These are phyloP conservation scores for Clupea harengus DNA, from an alignment of 2,113 vertebrate species.

Conservation along the genomic window DNA sequence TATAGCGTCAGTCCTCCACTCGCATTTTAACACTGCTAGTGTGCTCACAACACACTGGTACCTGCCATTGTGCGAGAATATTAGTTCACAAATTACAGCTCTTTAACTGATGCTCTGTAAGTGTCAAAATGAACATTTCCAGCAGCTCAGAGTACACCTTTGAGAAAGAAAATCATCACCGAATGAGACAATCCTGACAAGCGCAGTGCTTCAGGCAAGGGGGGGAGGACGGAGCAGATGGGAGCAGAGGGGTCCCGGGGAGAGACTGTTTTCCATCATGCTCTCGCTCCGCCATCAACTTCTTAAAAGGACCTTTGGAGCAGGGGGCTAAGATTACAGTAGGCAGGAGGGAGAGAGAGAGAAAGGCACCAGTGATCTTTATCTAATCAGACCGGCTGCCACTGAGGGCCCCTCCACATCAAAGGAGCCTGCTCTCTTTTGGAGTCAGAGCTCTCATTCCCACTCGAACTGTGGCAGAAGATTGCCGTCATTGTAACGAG, in stretches of 20 bases:
- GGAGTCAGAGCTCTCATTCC: conserved; percentile 50
- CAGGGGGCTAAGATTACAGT: conserved; percentile 72
- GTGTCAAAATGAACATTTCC: conserved; percentile 8
- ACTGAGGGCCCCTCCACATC: conserved; percentile 70
- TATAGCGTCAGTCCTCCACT: background rate
- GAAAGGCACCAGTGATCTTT: conserved; percentile 60
- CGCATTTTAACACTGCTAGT: background rate
- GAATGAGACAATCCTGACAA: background rate
- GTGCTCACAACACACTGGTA: background rate
- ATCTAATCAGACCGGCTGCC: conserved; percentile 73
- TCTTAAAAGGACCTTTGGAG: conserved; percentile 37
- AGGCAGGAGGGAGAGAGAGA: conserved; percentile 55
- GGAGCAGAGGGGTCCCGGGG: background rate
- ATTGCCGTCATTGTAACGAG: too few species aligned
- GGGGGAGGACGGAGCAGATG: background rate
- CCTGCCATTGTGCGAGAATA: background rate
- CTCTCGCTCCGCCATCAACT: conserved; percentile 29
- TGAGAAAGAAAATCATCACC: too few species aligned
- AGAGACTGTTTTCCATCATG: conserved; percentile 2
- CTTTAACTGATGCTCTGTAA: background rate
- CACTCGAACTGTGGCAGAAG: too few species aligned
- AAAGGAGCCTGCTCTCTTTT: conserved; percentile 65
- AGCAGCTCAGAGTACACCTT: background rate
- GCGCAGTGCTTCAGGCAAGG: background rate
- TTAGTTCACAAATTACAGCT: background rate